Percentiles rank a stretch among this genome's conserved stretches.
These are phyloP conservation scores for Nasua narica DNA, from an alignment of 2,797 vertebrate genomes.

Conservation along the genomic window DNA sequence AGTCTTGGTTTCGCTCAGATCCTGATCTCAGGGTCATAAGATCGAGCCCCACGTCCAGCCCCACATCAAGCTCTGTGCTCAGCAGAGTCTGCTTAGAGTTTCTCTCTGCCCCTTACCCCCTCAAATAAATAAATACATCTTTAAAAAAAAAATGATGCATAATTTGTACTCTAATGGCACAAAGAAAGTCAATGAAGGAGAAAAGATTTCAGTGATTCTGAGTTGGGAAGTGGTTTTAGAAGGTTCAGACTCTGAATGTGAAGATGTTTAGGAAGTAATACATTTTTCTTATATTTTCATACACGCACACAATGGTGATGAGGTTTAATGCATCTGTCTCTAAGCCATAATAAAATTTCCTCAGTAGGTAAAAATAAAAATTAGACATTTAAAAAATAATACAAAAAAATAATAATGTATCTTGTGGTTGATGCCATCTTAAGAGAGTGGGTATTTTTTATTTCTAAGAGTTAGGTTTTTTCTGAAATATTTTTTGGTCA, in stretches of 20 bases:
- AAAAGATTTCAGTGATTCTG: neutral
- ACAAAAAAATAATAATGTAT: neutral
- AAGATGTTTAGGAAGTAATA: neutral
- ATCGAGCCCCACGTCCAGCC: neutral
- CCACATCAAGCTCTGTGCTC: neutral
- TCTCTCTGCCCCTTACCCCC: neutral
- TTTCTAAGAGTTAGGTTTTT: neutral
- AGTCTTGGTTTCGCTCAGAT: neutral
- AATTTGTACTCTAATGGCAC: neutral
- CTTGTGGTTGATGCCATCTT: neutral
- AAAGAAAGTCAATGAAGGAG: neutral
- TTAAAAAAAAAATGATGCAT: neutral
- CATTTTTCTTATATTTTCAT: neutral
- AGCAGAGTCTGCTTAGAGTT: neutral
- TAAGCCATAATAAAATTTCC: neutral
- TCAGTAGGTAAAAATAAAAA: neutral
- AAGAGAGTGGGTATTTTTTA: neutral
- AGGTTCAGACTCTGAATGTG: neutral
- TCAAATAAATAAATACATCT: neutral
- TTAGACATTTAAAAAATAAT: neutral
- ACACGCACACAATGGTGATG: neutral
- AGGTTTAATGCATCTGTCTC: neutral
- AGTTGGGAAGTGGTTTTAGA: neutral
- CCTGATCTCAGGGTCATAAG: neutral
- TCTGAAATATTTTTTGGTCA: neutral